These are phyloP conservation scores for Enteromius mattozi DNA, from an alignment of 2,797 vertebrate genomes.

Conservation along the genomic window DNA sequence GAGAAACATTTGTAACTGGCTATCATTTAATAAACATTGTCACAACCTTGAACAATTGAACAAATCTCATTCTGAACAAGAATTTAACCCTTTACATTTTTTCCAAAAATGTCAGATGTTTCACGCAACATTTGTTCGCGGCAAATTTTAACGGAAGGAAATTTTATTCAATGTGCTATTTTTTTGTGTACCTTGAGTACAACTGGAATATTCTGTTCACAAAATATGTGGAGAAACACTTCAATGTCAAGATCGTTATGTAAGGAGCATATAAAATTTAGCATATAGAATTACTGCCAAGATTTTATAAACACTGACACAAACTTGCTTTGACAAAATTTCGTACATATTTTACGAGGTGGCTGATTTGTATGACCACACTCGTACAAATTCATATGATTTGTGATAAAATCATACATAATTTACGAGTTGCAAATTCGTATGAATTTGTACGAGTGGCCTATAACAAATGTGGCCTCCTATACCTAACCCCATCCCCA, in stretches of 20 bases:
- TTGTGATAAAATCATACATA: too few relatives aligned
- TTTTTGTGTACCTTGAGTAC: neutral
- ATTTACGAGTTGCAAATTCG: too few relatives aligned
- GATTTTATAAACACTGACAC: neutral
- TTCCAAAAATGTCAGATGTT: neutral
- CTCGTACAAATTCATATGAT: too few relatives aligned
- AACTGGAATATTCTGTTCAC: neutral
- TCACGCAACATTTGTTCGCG: neutral
- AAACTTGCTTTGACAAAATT: neutral
- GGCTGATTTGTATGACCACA: too few relatives aligned
- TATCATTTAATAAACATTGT: neutral
- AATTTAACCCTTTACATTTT: neutral
- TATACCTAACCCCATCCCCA: too few relatives aligned
- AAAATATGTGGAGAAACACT: too few relatives aligned
- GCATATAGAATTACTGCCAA: too few relatives aligned
- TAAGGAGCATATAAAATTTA: neutral
- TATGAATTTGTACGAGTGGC: too few relatives aligned
- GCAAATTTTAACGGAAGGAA: neutral
- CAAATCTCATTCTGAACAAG: neutral
- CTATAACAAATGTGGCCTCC: too few relatives aligned
- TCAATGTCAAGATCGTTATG: neutral
- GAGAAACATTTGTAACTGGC: neutral
- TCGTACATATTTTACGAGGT: too few relatives aligned
- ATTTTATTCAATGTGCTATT: neutral
- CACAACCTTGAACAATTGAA: neutral